Base-by-base conservation (phyloP, 1,140 invertebrate genomes). In the Probaryconus sp. region DNA sequence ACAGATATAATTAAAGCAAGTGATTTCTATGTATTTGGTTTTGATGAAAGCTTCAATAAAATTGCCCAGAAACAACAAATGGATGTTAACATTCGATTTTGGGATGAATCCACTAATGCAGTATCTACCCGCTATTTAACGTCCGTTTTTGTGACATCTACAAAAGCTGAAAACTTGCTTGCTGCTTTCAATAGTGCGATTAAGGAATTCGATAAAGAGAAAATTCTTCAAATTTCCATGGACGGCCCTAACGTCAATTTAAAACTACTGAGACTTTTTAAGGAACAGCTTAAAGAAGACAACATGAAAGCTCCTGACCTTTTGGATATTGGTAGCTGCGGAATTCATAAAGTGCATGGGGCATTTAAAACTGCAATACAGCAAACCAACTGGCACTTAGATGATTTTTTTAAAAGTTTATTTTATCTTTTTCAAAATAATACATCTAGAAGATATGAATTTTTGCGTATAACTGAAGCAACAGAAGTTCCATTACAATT, bases 81-180 rank as follows among this genome's bases (percentile, higher is more conserved):
- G 42, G 42, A 47, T 47, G 10, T 47, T 13, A 13, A 26, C 3
- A 7, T 45, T 10, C 13, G 42, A 13, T 45, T 45, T 45, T 45
- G 42, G 42, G 42, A 45, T 45, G 13, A 5, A 5, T 10, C 7
- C 1, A 10, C 13, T 21, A 26, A 45, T 2, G 24, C 28, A 47
- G 43, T 30, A 3, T 9, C 5, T 2, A 10, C 43, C 11, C 28
- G 43, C 28, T 47, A 47, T 30, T 47, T 47, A 9, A 47, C n/a
- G 5, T 30, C 43, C 2, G 7, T 47, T 10, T 47, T 47, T 47
- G 28, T 47, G 20, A 14, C 28, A 5, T 11, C 9, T 9, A 13
- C 21, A 16, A 47, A 21, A n/a, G 43, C 24, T 11, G 11, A 30
- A 28, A 11, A 47, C 2, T 20, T 30, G 9, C 43, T 47, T 14